Evolutionary conservation across 2,797 vertebrate genomes (phyloP).

Genomic region (Premnoplex brunnescens): DNA sequence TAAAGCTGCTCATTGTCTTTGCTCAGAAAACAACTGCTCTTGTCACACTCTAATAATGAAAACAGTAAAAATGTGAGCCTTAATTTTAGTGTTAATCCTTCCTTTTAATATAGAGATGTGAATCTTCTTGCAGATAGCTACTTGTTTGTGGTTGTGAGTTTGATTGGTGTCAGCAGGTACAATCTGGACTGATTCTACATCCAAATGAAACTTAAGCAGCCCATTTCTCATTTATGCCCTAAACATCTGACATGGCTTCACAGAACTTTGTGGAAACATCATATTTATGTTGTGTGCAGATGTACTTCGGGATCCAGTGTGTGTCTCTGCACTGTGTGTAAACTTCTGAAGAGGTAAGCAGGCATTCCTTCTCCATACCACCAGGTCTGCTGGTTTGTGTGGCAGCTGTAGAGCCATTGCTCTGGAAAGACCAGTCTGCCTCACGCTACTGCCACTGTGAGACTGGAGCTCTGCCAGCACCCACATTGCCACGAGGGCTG

Average conservation of each 20-base stretch:
- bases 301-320: background rate
- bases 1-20: background rate
- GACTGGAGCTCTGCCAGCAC: background rate
- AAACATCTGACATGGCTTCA: background rate
- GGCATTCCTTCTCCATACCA: background rate
- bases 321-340: background rate
- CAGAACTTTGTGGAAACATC: background rate
- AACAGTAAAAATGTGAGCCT: background rate
- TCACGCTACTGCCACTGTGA: background rate
- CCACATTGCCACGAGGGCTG: background rate
- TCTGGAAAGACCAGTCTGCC: background rate
- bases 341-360: background rate
- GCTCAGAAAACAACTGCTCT: background rate
- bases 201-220: background rate
- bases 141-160: background rate
- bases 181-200: background rate
- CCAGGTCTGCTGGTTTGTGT: rapidly evolving
- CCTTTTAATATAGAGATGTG: background rate
- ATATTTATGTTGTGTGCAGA: background rate
- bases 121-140: background rate
- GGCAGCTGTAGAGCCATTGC: background rate
- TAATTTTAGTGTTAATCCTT: background rate
- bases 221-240: background rate
- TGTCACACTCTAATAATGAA: background rate
- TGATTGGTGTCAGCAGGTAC: rapidly evolving